phyloP scores from a whole-genome alignment of 2,113 vertebrate genomes.

The Oryzias celebensis region DNA sequence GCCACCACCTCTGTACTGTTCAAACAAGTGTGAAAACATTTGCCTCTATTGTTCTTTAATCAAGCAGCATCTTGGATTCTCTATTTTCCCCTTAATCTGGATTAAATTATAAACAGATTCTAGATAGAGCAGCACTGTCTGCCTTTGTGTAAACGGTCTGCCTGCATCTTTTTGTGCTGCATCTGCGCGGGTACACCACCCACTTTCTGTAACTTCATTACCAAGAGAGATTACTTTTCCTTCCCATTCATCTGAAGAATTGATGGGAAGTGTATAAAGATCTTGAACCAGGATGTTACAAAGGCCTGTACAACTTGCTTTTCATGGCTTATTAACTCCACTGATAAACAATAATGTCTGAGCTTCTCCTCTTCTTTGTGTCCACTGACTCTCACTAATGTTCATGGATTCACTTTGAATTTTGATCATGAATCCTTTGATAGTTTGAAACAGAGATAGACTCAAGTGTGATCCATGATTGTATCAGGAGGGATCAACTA shows the following conservation, averaged over 20 bases:
- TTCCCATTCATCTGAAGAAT: conserved; percentile 36
- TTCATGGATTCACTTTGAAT: background rate
- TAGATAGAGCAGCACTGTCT: conserved; percentile 23
- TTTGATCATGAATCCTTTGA: background rate
- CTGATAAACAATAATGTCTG: conserved; percentile 1
- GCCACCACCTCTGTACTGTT: too few relatives aligned
- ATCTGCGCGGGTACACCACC: background rate
- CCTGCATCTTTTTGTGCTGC: conserved; percentile 11
- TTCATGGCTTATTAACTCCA: background rate
- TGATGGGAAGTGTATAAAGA: conserved; percentile 13
- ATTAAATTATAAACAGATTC: conserved; percentile 17
- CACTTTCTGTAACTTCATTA: conserved; percentile 38
- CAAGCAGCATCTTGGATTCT: background rate
- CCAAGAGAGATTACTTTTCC: conserved; percentile 17
- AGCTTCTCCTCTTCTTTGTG: conserved; percentile 1
- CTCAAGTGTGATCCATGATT: background rate
- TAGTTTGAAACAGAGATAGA: background rate
- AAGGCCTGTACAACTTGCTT: background rate
- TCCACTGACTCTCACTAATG: background rate
- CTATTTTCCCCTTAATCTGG: conserved; percentile 1
- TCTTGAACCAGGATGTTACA: conserved; percentile 1
- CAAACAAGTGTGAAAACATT: background rate
- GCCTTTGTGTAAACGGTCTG: conserved; percentile 18
- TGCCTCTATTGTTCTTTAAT: background rate
- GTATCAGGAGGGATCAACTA: too few relatives aligned